These are phyloP conservation scores for Pristionchus pacificus DNA, from an alignment of 1,140 invertebrate genomes.

Conservation along the genomic window DNA sequence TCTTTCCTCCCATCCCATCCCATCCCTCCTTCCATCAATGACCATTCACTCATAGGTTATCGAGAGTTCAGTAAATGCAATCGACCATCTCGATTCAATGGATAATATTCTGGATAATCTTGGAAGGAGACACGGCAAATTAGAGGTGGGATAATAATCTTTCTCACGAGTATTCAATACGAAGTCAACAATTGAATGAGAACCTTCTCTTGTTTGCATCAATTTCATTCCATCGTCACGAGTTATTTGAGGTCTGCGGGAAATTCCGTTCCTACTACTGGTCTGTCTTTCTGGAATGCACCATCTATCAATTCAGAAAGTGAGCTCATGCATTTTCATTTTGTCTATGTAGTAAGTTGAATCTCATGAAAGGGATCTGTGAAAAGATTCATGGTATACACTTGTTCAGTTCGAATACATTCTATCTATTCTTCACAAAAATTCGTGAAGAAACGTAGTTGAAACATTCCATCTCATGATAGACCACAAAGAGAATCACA, in stretches of 20 bases:
- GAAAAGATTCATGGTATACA: no score
- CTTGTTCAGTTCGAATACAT: no score
- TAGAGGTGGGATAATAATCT: constrained; percentile 32
- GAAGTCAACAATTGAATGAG: not conserved
- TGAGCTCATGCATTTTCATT: no score
- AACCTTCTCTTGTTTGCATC: not conserved
- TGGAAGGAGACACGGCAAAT: constrained; percentile 34
- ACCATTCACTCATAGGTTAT: no score
- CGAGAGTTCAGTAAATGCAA: constrained; percentile 22
- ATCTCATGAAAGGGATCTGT: no score
- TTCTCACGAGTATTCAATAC: not conserved
- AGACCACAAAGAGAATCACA: no score
- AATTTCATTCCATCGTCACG: not conserved
- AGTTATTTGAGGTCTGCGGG: not conserved
- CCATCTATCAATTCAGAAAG: constrained; percentile 27
- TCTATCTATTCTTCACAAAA: no score
- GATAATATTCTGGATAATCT: constrained; percentile 37
- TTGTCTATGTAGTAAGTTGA: no score
- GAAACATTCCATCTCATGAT: no score
- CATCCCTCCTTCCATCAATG: no score
- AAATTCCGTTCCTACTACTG: constrained; percentile 35
- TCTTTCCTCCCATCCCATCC: no score
- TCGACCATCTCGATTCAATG: constrained; percentile 29
- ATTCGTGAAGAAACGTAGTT: no score
- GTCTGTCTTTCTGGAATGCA: constrained; percentile 35